Evolutionary conservation across 2,888 invertebrate genomes (phyloP).

Genomic region (Abrostola triplasia): DNA sequence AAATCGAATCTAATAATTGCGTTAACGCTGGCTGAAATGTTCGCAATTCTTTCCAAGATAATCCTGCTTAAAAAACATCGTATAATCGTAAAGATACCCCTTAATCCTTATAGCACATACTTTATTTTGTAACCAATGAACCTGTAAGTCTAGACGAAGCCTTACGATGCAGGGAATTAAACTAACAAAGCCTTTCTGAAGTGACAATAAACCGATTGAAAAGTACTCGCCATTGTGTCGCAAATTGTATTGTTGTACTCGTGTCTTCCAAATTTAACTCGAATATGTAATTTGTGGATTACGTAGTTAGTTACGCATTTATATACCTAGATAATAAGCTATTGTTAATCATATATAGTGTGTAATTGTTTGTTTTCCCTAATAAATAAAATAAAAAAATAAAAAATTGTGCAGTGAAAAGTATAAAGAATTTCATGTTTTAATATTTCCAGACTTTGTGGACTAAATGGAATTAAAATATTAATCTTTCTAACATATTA

Average conservation of each 20-base stretch:
- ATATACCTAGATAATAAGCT: too few species aligned
- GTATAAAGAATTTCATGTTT: constrained; percentile 30
- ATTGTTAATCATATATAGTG: too few species aligned
- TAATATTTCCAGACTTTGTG: constrained; percentile 27
- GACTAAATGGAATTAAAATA: too few species aligned
- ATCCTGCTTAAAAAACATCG: constrained; percentile 26
- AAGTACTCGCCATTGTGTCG: constrained; percentile 31
- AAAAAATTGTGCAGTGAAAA: constrained; percentile 14
- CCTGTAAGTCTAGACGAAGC: constrained; percentile 80
- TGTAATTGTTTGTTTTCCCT: too few species aligned
- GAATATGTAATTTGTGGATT: neutral
- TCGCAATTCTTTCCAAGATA: neutral
- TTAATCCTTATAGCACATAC: constrained; percentile 49
- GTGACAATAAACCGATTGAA: constrained; percentile 60
- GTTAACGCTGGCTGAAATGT: neutral
- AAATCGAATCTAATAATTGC: too few species aligned
- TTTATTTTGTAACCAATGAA: constrained; percentile 58
- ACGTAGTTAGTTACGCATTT: neutral
- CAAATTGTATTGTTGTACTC: neutral
- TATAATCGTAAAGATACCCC: constrained; percentile 39
- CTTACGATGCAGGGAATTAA: constrained; percentile 67
- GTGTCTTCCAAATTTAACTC: too few species aligned
- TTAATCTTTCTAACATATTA: too few species aligned
- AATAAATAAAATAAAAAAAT: too few species aligned
- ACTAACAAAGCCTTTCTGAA: constrained; percentile 62